Percentiles rank a stretch among this genome's conserved stretches.
phyloP scores from a whole-genome alignment of 2,888 invertebrate species.

The Arrhopalites spinosus region DNA sequence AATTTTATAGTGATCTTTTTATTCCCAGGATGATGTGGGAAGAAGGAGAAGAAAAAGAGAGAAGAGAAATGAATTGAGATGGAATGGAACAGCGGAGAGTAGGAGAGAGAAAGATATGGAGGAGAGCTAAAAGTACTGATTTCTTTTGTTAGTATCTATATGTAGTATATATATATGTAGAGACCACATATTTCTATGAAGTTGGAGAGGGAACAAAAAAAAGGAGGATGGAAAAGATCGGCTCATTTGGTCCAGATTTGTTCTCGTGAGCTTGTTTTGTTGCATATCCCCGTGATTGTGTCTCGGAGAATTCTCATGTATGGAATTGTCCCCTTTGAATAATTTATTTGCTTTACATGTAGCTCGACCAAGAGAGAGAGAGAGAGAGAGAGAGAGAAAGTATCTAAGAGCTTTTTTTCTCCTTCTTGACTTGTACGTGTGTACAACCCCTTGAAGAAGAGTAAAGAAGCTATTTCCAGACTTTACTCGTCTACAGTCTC shows the following conservation, averaged over 20 bases:
- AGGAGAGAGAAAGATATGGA: background rate
- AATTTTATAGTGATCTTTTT: constrained; percentile 46
- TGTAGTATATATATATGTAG: background rate
- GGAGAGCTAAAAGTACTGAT: constrained; percentile 17
- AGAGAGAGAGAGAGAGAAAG: constrained; percentile 1
- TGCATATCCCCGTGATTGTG: constrained; percentile 22
- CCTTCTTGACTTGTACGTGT: constrained; percentile 6
- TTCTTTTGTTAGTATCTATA: constrained; percentile 11
- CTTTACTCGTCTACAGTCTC: background rate
- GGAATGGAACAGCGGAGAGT: constrained; percentile 29
- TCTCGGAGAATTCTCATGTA: constrained; percentile 25
- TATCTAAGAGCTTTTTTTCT: background rate
- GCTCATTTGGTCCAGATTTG: constrained; percentile 47
- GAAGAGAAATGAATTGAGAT: constrained; percentile 41
- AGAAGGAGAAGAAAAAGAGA: constrained; percentile 10
- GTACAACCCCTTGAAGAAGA: background rate
- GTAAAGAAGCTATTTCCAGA: too few species aligned
- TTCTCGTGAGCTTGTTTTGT: constrained; percentile 28
- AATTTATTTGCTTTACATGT: constrained; percentile 47
- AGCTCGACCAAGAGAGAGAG: constrained; percentile 18
- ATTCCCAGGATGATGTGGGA: constrained; percentile 46
- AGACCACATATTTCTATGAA: background rate
- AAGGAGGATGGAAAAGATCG: constrained; percentile 25
- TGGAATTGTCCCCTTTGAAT: constrained; percentile 50
- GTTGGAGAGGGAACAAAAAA: constrained; percentile 1